Percentiles rank a stretch among this genome's conserved stretches.
phyloP scores from a whole-genome alignment of 2,797 vertebrate genomes.

The Tokudaia muenninki region DNA sequence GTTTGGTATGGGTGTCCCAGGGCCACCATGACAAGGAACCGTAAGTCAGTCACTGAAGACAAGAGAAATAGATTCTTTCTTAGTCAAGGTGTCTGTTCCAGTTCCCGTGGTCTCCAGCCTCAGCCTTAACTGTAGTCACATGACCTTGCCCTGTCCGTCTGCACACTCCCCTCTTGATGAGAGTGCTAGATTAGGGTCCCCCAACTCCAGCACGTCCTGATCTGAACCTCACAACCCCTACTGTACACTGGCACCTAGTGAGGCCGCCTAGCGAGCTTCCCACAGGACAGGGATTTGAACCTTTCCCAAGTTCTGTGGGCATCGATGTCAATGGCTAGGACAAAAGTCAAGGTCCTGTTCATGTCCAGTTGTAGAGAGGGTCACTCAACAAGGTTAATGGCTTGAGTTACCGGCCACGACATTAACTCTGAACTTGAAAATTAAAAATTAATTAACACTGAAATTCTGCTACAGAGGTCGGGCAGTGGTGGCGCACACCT shows the following conservation, averaged over 20 bases:
- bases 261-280: rapidly evolving
- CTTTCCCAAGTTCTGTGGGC: rapidly evolving
- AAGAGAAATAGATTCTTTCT: not conserved
- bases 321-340: rapidly evolving
- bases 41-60: rapidly evolving
- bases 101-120: not conserved
- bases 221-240: not conserved
- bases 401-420: not conserved
- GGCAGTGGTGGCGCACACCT: not conserved
- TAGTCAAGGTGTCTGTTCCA: not conserved
- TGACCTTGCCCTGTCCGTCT: not conserved
- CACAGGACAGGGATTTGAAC: not conserved
- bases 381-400: not conserved
- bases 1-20: not conserved
- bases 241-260: not conserved
- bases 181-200: not conserved
- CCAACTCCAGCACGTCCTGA: not conserved
- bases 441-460: not conserved
- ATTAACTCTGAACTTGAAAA: not conserved
- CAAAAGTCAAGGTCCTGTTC: not conserved
- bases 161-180: not conserved
- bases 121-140: rapidly evolving
- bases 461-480: not conserved
- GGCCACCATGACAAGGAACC: rapidly evolving
- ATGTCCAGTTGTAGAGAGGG: not conserved